These are phyloP conservation scores for rabbit (Oryctolagus cuniculus) DNA, from an alignment of 2,113 vertebrate genomes.

Conservation along the genomic window DNA sequence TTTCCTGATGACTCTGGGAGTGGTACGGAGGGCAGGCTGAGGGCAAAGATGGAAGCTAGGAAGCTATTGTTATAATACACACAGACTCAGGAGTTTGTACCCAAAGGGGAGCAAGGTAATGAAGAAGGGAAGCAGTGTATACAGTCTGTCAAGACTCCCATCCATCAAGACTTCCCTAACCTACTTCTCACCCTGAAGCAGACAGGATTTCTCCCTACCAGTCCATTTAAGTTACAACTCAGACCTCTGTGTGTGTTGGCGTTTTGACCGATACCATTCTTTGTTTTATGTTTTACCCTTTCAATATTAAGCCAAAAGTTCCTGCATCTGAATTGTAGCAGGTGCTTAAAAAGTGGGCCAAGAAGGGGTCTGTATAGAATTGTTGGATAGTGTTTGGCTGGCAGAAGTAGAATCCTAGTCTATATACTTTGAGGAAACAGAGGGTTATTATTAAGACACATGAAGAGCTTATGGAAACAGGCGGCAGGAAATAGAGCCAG, in stretches of 20 bases:
- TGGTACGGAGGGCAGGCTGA: neutral
- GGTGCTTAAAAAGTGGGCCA: constrained; percentile 16
- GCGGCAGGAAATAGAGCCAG: neutral
- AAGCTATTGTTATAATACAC: neutral
- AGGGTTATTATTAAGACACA: neutral
- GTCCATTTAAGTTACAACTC: constrained; percentile 30
- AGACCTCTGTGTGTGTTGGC: neutral
- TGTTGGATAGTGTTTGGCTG: neutral
- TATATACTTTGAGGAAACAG: neutral
- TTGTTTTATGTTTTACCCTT: neutral
- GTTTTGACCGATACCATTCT: neutral
- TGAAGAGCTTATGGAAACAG: neutral
- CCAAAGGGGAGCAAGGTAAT: too few relatives aligned
- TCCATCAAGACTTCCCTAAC: neutral
- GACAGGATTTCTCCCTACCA: neutral
- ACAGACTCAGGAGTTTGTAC: neutral
- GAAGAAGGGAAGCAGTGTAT: neutral
- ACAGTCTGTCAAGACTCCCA: neutral
- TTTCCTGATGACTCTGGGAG: neutral
- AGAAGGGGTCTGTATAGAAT: neutral
- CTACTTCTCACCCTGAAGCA: neutral
- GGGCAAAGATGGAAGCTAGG: neutral
- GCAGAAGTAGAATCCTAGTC: neutral
- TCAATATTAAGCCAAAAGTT: constrained; percentile 21
- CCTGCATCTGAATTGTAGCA: neutral